These are phyloP conservation scores for Poeciliopsis presidionis DNA, from an alignment of 2,797 vertebrate genomes.

Conservation along the genomic window DNA sequence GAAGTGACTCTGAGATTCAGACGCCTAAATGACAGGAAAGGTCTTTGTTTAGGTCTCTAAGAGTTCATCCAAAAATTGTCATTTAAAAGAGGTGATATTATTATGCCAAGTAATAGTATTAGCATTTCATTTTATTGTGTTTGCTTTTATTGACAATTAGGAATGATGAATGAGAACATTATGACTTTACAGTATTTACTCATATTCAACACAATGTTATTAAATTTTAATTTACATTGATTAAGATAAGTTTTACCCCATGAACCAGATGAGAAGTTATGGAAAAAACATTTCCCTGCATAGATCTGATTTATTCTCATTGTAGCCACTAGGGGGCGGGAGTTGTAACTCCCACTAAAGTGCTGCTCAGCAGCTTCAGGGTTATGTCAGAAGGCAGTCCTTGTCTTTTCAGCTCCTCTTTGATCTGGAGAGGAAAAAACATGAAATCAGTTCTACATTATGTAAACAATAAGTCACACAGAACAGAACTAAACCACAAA, in stretches of 20 bases:
- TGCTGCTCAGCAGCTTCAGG: not conserved
- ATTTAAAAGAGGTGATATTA: no score
- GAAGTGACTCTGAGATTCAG: not conserved
- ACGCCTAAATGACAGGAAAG: not conserved
- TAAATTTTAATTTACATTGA: fast-evolving
- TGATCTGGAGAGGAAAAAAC: not conserved
- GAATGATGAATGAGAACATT: no score
- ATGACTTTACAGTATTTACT: not conserved
- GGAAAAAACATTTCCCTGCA: not conserved
- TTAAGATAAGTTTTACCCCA: not conserved
- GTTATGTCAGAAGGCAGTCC: not conserved
- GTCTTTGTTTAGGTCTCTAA: not conserved
- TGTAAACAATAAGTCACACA: no score
- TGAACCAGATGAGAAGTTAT: not conserved
- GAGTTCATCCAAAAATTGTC: no score
- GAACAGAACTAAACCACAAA: no score
- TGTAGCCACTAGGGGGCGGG: no score
- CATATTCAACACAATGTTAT: not conserved
- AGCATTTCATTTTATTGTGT: not conserved
- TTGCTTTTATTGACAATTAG: not conserved
- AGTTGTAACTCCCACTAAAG: fast-evolving
- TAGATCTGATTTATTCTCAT: not conserved
- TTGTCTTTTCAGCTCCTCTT: not conserved
- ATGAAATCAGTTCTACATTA: no score
- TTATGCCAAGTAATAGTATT: not conserved